Evolutionary conservation across 2,797 vertebrate species (phyloP), one percentile per base, ranked within the genome.

Genomic region (Buphagus erythrorhynchus): DNA sequence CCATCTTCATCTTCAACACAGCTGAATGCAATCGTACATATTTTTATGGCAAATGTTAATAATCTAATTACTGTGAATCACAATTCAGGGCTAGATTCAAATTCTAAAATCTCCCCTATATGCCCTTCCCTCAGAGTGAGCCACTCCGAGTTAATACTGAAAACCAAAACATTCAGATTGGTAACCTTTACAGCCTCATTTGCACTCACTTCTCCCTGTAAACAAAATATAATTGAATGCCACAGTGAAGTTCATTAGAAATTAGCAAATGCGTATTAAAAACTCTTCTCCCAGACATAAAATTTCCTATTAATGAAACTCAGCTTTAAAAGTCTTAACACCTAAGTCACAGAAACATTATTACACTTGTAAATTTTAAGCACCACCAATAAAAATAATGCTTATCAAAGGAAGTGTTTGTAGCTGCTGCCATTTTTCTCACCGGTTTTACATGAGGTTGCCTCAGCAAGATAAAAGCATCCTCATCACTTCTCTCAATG

Each of bases 1-100:
- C 24, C 42, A 59, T 18, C 45, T 71, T 51, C 77, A 79, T 18
- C 18, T 38, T 38, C 16, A 94, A 62, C 29, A 61, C 35, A 93
- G 61, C 36, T 88, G 73, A 88, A 82, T 72, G 40, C 14, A 92
- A 46, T 38, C 31, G 7, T n/a, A 62, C 2, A 1, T 40, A 66
- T 85, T 82, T 95, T 91, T 93, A 91, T 18, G 85, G 46, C 10
- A 95, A 90, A 86, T 57, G 63, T 79, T 96, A 82, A 96, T 80
- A 66, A 67, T 31, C 57, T 88, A 90, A 91, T 92, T 85, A 71
- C 57, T 52, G 21, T 75, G 59, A 95, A 61, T 87, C 84, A 43
- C 55, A 66, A 48, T 28, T 87, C 81, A 94, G 58, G 29, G 43
- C 28, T 79, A 63, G 8, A 84, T 86, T 63, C 24, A 91, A 90